Conservation (phyloP, 2,113 vertebrate genomes). For the Archocentrus centrarchus region DNA sequence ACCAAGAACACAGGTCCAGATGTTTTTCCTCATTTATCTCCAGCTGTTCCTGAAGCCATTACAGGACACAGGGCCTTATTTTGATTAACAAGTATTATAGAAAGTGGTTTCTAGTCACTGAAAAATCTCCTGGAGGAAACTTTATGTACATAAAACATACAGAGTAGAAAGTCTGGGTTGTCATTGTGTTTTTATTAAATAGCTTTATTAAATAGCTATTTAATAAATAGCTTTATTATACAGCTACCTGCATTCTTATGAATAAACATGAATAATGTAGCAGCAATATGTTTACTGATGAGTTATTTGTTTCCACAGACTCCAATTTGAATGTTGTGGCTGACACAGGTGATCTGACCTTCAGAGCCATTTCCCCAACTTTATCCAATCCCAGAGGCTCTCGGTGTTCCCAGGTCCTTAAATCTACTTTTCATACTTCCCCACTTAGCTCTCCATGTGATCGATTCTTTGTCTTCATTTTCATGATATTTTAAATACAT, state of each 20-base stretch:
- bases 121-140: not conserved
- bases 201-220: fast-evolving
- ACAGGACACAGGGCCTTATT: fast-evolving
- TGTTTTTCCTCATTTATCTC: not conserved
- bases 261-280: not conserved
- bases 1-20: conserved; percentile 85
- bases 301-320: conserved; percentile 69
- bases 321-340: conserved; percentile 54
- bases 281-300: not conserved
- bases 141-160: not conserved
- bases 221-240: not conserved
- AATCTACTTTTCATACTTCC: not conserved
- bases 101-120: not conserved
- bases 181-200: not conserved
- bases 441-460: not conserved
- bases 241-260: not conserved
- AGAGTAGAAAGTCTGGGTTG: fast-evolving
- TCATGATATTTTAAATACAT: not conserved
- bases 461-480: too few relatives aligned
- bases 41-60: not conserved
- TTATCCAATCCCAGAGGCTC: conserved; percentile 58
- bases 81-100: not conserved
- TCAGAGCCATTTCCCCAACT: conserved; percentile 69
- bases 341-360: conserved; percentile 65
- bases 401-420: conserved; percentile 73